phyloP scores from a whole-genome alignment of 2,113 vertebrate genomes.

The Pseudonaja textilis region DNA sequence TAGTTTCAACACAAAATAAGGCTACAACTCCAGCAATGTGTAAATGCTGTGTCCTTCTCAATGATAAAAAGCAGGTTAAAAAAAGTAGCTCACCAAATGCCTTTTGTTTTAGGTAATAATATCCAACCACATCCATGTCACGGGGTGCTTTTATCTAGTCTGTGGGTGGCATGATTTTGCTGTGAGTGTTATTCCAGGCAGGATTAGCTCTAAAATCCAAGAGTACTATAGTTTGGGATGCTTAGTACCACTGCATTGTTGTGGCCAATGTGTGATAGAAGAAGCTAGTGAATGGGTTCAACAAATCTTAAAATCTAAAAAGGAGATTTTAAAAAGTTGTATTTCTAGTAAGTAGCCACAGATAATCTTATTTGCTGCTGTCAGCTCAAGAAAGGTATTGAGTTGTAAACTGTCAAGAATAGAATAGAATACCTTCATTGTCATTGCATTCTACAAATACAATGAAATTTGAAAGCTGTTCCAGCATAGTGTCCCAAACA shows the following conservation, averaged over 20 bases:
- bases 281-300: slow-evolving; percentile 69
- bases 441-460: too few relatives aligned
- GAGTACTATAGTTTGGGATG: slow-evolving; percentile 53
- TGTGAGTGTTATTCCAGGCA: slow-evolving; percentile 67
- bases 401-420: not conserved
- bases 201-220: slow-evolving; percentile 54
- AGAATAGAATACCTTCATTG: too few relatives aligned
- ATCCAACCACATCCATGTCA: not conserved
- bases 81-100: not conserved
- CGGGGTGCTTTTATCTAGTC: not conserved
- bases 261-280: slow-evolving; percentile 64
- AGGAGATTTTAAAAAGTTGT: slow-evolving; percentile 39
- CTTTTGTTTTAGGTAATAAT: not conserved
- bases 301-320: slow-evolving; percentile 62
- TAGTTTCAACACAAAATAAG: not conserved
- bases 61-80: not conserved
- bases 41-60: not conserved
- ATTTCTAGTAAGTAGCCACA: slow-evolving; percentile 67
- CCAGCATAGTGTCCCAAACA: too few relatives aligned
- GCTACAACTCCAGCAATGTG: not conserved
- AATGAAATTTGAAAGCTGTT: too few relatives aligned
- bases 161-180: slow-evolving; percentile 48
- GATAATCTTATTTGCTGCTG: slow-evolving; percentile 46
- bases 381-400: slow-evolving; percentile 46
- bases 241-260: slow-evolving; percentile 55